Percentiles rank a stretch among this genome's conserved stretches.
These are phyloP conservation scores for Phenganax subtilis DNA, from an alignment of 92 coral and sea anemone genomes.

Conservation along the genomic window DNA sequence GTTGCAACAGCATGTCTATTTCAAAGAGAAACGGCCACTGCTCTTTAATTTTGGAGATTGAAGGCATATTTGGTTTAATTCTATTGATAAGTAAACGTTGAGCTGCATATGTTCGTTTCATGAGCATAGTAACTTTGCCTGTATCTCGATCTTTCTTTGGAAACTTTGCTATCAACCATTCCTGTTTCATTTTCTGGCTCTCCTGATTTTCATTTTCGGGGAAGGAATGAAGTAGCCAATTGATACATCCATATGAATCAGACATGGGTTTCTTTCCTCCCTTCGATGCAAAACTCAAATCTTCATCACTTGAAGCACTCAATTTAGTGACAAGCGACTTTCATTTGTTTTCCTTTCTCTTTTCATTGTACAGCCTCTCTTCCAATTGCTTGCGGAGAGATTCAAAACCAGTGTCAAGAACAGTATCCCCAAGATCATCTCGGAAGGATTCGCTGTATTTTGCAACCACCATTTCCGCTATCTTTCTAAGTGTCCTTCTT, in stretches of 20 bases:
- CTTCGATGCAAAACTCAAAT: neutral
- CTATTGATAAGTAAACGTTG: slow-evolving; percentile 27
- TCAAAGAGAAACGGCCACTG: slow-evolving; percentile 35
- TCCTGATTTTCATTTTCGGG: slow-evolving; percentile 6
- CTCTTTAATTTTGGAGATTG: slow-evolving; percentile 28
- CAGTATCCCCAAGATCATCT: slow-evolving; percentile 20
- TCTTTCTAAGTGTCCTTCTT: slow-evolving; percentile 2
- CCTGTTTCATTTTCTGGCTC: slow-evolving; percentile 20
- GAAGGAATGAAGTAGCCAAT: slow-evolving; percentile 21
- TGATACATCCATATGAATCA: slow-evolving; percentile 37
- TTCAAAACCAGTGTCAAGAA: slow-evolving; percentile 18
- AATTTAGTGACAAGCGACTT: neutral
- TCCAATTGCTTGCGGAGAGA: slow-evolving; percentile 19
- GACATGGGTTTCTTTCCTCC: neutral
- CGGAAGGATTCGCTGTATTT: slow-evolving; percentile 14
- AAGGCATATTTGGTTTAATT: slow-evolving; percentile 6
- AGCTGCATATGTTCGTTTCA: slow-evolving; percentile 15
- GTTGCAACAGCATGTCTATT: slow-evolving; percentile 1
- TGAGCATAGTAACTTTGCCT: slow-evolving; percentile 2
- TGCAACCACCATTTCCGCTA: slow-evolving; percentile 21
- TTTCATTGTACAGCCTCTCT: slow-evolving; percentile 14
- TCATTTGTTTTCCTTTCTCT: slow-evolving; percentile 4
- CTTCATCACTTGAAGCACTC: slow-evolving; percentile 8
- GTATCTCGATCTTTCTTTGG: slow-evolving; percentile 12
- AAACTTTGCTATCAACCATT: slow-evolving; percentile 12